A percentile compares a stretch with the other conserved stretches of the same genome.
Evolutionary conservation across 2,888 invertebrate genomes (phyloP).

Genomic region (Volucella inanis): DNA sequence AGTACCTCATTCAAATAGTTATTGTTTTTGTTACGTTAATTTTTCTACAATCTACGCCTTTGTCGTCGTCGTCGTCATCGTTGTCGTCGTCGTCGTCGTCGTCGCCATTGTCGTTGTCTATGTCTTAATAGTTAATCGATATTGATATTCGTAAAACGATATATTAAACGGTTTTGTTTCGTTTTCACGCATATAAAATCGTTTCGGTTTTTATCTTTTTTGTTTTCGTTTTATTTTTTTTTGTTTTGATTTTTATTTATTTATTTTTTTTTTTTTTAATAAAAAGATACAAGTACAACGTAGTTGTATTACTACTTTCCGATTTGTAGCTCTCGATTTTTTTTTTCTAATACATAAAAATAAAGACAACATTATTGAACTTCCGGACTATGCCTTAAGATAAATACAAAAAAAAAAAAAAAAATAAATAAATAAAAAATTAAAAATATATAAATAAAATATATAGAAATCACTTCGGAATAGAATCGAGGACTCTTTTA

Average conservation of each 20-base stretch:
- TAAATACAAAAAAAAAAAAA: constrained; percentile 32
- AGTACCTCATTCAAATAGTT: constrained; percentile 79
- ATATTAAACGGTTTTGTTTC: neutral
- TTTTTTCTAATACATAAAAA: constrained; percentile 31
- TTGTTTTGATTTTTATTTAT: constrained; percentile 1
- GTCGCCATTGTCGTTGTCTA: constrained; percentile 29
- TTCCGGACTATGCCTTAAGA: constrained; percentile 74
- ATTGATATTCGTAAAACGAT: neutral
- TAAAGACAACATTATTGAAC: constrained; percentile 56
- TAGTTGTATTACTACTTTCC: constrained; percentile 58
- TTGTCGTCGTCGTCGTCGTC: constrained; percentile 13
- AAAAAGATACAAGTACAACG: constrained; percentile 63
- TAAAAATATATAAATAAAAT: constrained; percentile 9
- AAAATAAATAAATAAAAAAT: constrained; percentile 4
- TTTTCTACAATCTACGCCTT: constrained; percentile 38
- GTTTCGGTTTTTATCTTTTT: constrained; percentile 2
- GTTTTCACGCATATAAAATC: neutral
- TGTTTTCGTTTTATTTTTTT: neutral
- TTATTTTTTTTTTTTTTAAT: constrained; percentile 15
- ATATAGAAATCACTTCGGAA: constrained; percentile 48
- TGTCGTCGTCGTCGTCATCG: constrained; percentile 19
- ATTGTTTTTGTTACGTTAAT: constrained; percentile 40
- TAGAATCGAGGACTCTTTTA: constrained; percentile 42
- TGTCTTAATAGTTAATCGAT: neutral
- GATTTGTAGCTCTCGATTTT: constrained; percentile 12